Percentiles rank a stretch among this genome's conserved stretches.
phyloP scores from a whole-genome alignment of 2,113 vertebrate genomes.

The Taxidea taxus region DNA sequence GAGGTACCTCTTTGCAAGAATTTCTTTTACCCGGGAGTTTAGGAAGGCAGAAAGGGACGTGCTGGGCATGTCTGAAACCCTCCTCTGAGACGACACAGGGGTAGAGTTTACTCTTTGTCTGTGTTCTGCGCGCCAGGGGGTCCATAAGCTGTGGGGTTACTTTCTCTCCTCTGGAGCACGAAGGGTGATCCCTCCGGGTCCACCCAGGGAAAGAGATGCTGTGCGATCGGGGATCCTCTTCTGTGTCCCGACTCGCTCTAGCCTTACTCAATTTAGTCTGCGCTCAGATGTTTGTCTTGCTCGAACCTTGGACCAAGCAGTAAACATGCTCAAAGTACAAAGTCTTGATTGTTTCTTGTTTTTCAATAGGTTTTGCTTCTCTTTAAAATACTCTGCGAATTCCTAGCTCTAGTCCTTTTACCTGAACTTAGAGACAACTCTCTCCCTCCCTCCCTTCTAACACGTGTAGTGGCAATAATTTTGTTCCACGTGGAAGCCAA shows the following conservation, averaged over 20 bases:
- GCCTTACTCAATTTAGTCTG: neutral
- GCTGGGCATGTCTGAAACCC: neutral
- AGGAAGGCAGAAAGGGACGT: neutral
- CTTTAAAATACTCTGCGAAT: neutral
- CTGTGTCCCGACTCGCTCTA: neutral
- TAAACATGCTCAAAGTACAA: neutral
- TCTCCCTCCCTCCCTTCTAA: too few species aligned
- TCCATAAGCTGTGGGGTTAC: neutral
- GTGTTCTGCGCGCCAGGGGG: neutral
- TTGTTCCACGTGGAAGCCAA: neutral
- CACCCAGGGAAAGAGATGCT: neutral
- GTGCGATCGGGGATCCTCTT: neutral
- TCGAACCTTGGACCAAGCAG: neutral
- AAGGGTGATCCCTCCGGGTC: neutral
- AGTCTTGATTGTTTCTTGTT: neutral
- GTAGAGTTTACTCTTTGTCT: neutral
- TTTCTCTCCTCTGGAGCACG: rapidly evolving
- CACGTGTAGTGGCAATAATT: neutral
- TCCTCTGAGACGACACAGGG: neutral
- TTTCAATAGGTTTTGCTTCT: neutral
- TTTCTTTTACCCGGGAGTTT: neutral
- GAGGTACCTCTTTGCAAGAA: neutral
- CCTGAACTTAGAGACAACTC: neutral
- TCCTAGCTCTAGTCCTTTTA: neutral
- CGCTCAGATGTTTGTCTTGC: neutral